Base-by-base conservation (phyloP, 23 tunicate genomes). In the Halocynthia roretzi region DNA sequence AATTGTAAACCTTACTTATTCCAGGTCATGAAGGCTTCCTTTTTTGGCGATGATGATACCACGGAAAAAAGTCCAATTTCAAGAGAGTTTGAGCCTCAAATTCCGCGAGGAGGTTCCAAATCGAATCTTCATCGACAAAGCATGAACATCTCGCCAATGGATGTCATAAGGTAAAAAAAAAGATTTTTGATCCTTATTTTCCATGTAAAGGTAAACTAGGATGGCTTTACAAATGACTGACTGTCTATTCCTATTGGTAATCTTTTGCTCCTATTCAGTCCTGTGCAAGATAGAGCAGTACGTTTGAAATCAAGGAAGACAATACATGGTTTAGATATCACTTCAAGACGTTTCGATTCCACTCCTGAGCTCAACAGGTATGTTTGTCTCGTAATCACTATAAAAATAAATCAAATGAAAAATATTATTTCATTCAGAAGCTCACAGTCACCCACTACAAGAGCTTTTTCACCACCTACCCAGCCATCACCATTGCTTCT, bases 21-120 rank as follows among this genome's bases (percentile, higher is more conserved):
- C 11, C 48, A 87, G 93, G 80, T 85, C 23, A 87, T 87, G 93
- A 87, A 87, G 70, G 93, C 86, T 11, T 87, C 93, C 0, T 87
- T 87, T 53, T 87, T 87, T 66, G 93, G 79, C 7, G 93, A 87
- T 54, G 93, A 87, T 52, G 86, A 87, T 20, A 72, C 8, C 70
- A 10, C 67, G 18, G 21, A 60, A 50, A 55, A 54, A 52, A 55
- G 44, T 31, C 44, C 44, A 31, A 31, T 31, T 31, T 31, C 44
- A 31, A 31, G 44, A 31, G 44, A 31, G 44, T 31, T 67, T 19
- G 71, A 44, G 4, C 71, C 23, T 11, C 71, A 19, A 12, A 19
- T 31, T 19, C 44, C 12, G 2, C 18, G 2, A n/a, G 2, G 19
- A 67, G 17, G n/a, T 0, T 14, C 70, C 23, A 48, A 20, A 9